phyloP scores from a whole-genome alignment of 2,113 vertebrate genomes.

The Peromyscus maniculatus region DNA sequence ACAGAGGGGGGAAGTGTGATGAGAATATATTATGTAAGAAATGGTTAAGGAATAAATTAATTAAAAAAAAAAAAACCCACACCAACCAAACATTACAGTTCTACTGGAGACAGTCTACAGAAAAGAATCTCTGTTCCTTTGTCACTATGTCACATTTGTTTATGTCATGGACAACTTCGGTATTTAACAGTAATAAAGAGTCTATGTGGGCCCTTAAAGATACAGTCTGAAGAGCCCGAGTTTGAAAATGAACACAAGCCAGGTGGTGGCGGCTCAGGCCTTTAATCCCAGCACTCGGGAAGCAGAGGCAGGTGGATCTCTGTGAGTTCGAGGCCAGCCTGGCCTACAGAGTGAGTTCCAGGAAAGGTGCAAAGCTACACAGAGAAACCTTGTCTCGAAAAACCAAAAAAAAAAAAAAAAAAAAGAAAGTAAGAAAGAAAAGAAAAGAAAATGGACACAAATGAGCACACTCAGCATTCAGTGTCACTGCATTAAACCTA shows the following conservation, averaged over 20 bases:
- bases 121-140: neutral
- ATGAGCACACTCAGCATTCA: neutral
- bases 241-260: neutral
- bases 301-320: no score
- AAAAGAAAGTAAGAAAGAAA: no score
- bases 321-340: no score
- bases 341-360: no score
- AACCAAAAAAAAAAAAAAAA: no score
- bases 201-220: neutral
- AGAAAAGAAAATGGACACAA: neutral
- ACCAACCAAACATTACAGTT: conserved; percentile 59
- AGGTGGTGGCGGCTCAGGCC: no score
- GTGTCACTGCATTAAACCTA: neutral
- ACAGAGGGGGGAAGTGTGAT: no score
- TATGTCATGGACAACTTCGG: neutral
- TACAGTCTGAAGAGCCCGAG: conserved; percentile 6
- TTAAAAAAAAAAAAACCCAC: no score
- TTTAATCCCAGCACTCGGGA: no score
- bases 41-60: neutral
- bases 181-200: neutral
- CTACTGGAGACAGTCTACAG: conserved; percentile 61
- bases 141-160: neutral
- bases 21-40: neutral
- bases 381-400: no score
- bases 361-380: no score